phyloP scores from a whole-genome alignment of 2,888 invertebrate genomes.

The Cryptus armator region DNA sequence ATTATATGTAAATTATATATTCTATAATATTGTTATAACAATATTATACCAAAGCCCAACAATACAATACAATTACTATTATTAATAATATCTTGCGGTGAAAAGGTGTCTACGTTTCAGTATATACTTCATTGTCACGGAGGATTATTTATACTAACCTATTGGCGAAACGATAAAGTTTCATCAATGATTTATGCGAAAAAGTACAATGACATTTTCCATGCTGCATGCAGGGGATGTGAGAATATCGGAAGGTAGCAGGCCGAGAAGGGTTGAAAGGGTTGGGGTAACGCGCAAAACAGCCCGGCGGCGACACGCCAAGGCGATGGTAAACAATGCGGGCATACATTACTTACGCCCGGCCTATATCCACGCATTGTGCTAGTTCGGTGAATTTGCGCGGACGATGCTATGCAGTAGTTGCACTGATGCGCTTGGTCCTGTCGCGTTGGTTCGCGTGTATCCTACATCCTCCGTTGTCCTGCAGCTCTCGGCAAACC shows the following conservation, averaged over 20 bases:
- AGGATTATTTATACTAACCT: no score
- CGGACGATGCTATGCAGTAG: slow-evolving; percentile 58
- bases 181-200: not conserved
- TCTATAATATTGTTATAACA: no score
- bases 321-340: slow-evolving; percentile 80
- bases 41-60: no score
- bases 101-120: no score
- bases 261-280: slow-evolving; percentile 57
- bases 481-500: slow-evolving; percentile 53
- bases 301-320: slow-evolving; percentile 74
- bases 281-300: slow-evolving; percentile 68
- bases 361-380: slow-evolving; percentile 76
- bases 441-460: slow-evolving; percentile 24
- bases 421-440: slow-evolving; percentile 30
- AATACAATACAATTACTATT: not conserved
- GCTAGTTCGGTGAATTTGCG: slow-evolving; percentile 69
- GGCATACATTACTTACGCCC: slow-evolving; percentile 78
- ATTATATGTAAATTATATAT: no score
- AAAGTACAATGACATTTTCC: not conserved
- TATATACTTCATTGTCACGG: no score
- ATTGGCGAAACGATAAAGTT: not conserved
- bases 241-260: slow-evolving; percentile 42
- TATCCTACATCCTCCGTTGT: slow-evolving; percentile 52
- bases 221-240: slow-evolving; percentile 37
- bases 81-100: not conserved